Conservation (phyloP, 37 sponge, comb jelly and placozoan genomes). For the Petrosia ficiformis region DNA sequence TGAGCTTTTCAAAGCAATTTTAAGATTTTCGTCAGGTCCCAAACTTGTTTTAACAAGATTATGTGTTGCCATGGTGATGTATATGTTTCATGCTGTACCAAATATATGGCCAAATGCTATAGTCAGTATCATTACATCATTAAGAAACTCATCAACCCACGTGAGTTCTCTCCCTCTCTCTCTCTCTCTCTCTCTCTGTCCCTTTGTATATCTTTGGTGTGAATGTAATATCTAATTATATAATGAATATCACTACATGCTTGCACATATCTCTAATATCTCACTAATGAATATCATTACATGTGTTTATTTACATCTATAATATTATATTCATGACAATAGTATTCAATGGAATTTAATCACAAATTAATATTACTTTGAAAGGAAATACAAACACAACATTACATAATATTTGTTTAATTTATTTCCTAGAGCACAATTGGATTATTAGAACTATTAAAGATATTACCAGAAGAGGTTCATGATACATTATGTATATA, state of each 20-base stretch:
- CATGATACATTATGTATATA: background rate
- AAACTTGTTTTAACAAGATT: constrained; percentile 43
- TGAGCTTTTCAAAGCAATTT: constrained; percentile 52
- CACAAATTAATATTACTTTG: no score
- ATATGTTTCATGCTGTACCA: constrained; percentile 59
- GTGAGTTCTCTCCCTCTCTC: constrained; percentile 6
- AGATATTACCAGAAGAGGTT: constrained; percentile 80
- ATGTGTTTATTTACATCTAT: no score
- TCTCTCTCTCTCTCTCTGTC: background rate
- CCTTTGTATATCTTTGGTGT: no score
- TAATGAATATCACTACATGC: no score
- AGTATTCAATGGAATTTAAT: no score
- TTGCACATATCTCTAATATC: background rate
- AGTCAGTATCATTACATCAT: constrained; percentile 46
- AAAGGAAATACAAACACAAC: no score
- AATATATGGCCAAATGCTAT: constrained; percentile 70
- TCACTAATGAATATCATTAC: background rate
- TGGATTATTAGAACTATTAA: constrained; percentile 44
- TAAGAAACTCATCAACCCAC: constrained; percentile 21
- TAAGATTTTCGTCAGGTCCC: constrained; percentile 21
- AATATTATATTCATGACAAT: no score
- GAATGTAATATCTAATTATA: no score
- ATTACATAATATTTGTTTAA: no score
- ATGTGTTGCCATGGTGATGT: constrained; percentile 51
- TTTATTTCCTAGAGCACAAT: no score